A percentile compares a stretch with the other conserved stretches of the same genome.
phyloP scores from a whole-genome alignment of 2,888 invertebrate genomes.

The Linyphia triangularis region DNA sequence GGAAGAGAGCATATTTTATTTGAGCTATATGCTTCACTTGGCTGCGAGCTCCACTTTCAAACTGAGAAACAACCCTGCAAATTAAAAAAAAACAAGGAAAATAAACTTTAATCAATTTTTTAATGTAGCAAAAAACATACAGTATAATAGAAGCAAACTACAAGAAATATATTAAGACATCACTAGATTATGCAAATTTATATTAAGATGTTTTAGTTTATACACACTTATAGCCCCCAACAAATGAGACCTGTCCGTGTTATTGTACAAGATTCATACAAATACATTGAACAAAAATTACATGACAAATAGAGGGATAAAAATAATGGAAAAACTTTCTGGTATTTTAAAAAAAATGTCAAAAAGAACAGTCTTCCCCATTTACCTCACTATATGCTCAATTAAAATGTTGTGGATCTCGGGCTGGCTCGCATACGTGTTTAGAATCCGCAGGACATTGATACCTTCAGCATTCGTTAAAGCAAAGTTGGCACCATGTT shows the following conservation, averaged over 20 bases:
- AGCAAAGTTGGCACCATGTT: constrained; percentile 79
- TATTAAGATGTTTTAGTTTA: too few species aligned
- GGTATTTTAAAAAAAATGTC: not conserved
- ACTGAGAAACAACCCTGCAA: constrained; percentile 79
- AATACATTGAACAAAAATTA: too few species aligned
- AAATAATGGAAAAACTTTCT: not conserved
- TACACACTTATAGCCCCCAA: too few species aligned
- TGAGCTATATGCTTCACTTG: constrained; percentile 79
- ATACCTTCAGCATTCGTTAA: constrained; percentile 77
- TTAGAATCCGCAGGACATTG: constrained; percentile 78
- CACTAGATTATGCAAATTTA: too few species aligned
- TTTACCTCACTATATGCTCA: constrained; percentile 78
- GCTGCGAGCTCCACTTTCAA: constrained; percentile 78
- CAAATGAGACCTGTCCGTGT: too few species aligned
- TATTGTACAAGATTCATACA: too few species aligned
- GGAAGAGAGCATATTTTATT: constrained; percentile 79
- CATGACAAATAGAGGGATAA: not conserved
- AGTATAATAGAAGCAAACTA: too few species aligned
- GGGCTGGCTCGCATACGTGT: constrained; percentile 76
- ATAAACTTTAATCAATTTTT: too few species aligned
- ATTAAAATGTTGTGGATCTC: constrained; percentile 78
- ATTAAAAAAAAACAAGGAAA: constrained; percentile 6
- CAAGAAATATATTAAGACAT: too few species aligned
- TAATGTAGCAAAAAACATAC: too few species aligned
- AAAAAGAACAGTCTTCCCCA: not conserved